Evolutionary conservation across 1,140 invertebrate genomes (phyloP).

Genomic region (Alviniconcha marisindica): DNA sequence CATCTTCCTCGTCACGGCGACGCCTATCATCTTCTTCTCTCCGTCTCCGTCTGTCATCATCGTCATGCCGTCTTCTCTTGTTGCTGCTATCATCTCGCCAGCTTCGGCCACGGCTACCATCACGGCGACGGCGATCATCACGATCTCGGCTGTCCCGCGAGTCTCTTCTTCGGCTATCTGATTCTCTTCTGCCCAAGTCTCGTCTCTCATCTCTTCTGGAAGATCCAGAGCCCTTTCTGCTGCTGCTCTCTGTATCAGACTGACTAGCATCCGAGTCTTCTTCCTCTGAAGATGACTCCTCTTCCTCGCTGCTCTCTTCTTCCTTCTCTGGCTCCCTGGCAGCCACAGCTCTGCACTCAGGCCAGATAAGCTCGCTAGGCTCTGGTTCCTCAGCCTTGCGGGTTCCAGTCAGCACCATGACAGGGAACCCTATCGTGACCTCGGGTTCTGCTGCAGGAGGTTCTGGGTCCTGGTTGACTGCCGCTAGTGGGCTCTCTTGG

Average conservation of each 20-base stretch:
- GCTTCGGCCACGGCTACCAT: conserved; percentile 32
- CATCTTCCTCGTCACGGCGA: conserved; percentile 27
- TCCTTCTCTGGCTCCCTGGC: conserved; percentile 15
- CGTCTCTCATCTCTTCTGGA: background rate
- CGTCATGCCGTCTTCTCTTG: conserved; percentile 9
- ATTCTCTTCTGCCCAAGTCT: too few species aligned
- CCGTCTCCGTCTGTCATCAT: conserved; percentile 34
- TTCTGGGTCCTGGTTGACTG: background rate
- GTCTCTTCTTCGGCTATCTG: background rate
- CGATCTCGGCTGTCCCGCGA: conserved; percentile 30
- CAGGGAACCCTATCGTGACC: conserved; percentile 35
- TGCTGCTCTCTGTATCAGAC: background rate
- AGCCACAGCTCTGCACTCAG: conserved; percentile 32
- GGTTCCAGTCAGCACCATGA: conserved; percentile 46
- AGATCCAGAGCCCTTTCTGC: background rate
- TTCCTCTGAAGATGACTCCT: conserved; percentile 32
- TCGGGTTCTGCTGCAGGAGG: conserved; percentile 1
- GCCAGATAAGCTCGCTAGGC: conserved; percentile 33
- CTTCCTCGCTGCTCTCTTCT: conserved; percentile 7
- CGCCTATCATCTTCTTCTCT: conserved; percentile 40
- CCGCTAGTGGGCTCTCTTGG: conserved; percentile 5
- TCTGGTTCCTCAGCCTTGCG: conserved; percentile 19
- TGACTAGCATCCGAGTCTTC: conserved; percentile 22
- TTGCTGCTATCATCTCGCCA: conserved; percentile 39
- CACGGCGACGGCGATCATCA: conserved; percentile 21